Evolutionary conservation across 2,888 invertebrate genomes (phyloP), one percentile per base, ranked within the genome.

Genomic region (Mystacides longicornis): DNA sequence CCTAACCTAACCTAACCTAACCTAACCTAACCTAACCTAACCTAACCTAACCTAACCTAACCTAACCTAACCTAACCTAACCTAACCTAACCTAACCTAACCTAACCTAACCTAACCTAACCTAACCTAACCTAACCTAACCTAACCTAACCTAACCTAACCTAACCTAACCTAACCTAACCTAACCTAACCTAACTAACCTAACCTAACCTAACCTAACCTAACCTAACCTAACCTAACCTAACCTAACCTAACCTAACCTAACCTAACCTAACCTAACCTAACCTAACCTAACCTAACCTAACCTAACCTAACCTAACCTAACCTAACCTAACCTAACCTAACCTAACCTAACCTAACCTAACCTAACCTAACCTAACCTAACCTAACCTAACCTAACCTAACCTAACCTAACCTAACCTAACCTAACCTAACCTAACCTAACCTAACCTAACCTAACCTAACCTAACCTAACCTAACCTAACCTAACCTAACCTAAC

Each of bases 231-330:
- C 31, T 31, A 31, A 31, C 31, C 31, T 31, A 31, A 31, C 31
- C 31, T 31, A 31, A 31, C 31, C 31, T 31, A 31, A 31, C 31
- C 31, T 31, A 31, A 31, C 31, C 31, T 31, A 31, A 31, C 31
- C 31, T 31, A 31, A 31, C 31, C 31, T 31, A 31, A 31, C 31
- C 31, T 61, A 61, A 57, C 60, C 58, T 60, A 62, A 62, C 62
- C 61, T 59, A 61, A 61, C 59, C 61, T 61, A 61, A 61, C 61
- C 61, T 61, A 61, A 61, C 61, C 61, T 59, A 61, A 61, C 61
- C 59, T 59, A 61, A 61, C 61, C 61, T 61, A 61, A 61, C 61
- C 61, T 61, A 61, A 61, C 52, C 48, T 52, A 49, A 49, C 52
- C 52, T 52, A 51, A 51, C 51, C 51, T 51, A 51, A 51, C 51